Percentiles rank a stretch among this genome's conserved stretches.
Evolutionary conservation across 2,888 invertebrate genomes (phyloP).

Genomic region (Trilocha varians): DNA sequence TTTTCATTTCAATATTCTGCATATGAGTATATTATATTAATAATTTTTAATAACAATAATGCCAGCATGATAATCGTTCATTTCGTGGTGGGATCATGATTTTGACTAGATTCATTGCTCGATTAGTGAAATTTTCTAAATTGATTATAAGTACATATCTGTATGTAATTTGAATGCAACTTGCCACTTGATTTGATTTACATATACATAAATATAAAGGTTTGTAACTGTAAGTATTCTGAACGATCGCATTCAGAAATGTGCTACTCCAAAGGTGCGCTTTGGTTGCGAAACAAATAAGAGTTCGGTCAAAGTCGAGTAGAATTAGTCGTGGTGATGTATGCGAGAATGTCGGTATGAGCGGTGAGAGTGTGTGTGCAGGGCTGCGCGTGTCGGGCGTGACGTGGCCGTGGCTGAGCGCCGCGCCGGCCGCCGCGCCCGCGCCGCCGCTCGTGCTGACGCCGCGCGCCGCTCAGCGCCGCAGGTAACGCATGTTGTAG

Average conservation of each 20-base stretch:
- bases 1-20: slow-evolving; percentile 22
- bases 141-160: too few species aligned
- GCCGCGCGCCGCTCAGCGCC: slow-evolving; percentile 81
- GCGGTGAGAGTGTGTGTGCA: slow-evolving; percentile 64
- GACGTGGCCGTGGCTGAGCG: slow-evolving; percentile 84
- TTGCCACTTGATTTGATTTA: too few species aligned
- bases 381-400: slow-evolving; percentile 85
- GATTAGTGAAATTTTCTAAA: slow-evolving; percentile 29
- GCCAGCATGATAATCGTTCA: slow-evolving; percentile 62
- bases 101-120: slow-evolving; percentile 54
- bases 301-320: too few species aligned
- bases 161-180: too few species aligned
- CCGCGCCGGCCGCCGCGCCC: slow-evolving; percentile 73
- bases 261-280: too few species aligned
- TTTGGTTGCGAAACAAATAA: too few species aligned
- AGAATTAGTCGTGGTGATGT: background rate
- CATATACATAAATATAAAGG: too few species aligned
- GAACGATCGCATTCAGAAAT: too few species aligned
- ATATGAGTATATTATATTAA: slow-evolving; percentile 23
- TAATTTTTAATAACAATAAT: slow-evolving; percentile 61
- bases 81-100: slow-evolving; percentile 62
- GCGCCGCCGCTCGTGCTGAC: slow-evolving; percentile 81
- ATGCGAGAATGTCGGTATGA: slow-evolving; percentile 4
- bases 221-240: too few species aligned
- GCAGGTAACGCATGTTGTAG: slow-evolving; percentile 74